Base-by-base conservation (phyloP, 2,888 invertebrate genomes). In the Phorcus lineatus region DNA sequence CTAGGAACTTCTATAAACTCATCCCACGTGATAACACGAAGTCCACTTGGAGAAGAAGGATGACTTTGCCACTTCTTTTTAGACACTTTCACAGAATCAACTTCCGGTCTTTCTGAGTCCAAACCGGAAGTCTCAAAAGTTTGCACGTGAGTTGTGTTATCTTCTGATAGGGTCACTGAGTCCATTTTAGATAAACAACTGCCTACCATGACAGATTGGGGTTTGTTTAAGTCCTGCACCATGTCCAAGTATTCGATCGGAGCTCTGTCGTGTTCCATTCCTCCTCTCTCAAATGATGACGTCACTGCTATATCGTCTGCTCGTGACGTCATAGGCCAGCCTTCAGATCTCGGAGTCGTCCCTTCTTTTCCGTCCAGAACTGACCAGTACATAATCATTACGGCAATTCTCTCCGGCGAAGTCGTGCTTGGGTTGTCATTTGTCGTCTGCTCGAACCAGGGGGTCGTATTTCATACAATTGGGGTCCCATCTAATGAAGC, bases 11-110 rank as follows among this genome's bases (percentile, higher is more conserved):
- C 84, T 4, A 86, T 82, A 79, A 90, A 90, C 55, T 89, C 88
- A 24, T 89, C 88, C 90, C 90, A 90, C 2, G 90, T 89, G 7
- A 89, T 83, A 31, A 89, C 85, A 74, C 86, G 88, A 9, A 90
- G 81, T 0, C 88, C 90, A 4, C 79, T 74, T 22, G 52, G 24
- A 52, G 52, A 53, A 17, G 74, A 19, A 24, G 9, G 47, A 22
- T 22, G 17, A 19, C n/a, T 47, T 17, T 40, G 74, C 74, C 47
- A 74, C 24, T 52, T 74, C 52, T 74, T 24, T 24, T 52, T 53
- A 2, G 47, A 52, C 22, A 52, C 24, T 3, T 28, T 24, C 22
- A 52, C 53, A 0, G 74, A 22, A 47, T 47, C 47, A 47, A 47
- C 47, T 47, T 47, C 47, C 47, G 47, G 47, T 47, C 47, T 47